Evolutionary conservation across 2,888 invertebrate genomes (phyloP), one percentile per base, ranked within the genome.

Genomic region (Endomychus coccineus): DNA sequence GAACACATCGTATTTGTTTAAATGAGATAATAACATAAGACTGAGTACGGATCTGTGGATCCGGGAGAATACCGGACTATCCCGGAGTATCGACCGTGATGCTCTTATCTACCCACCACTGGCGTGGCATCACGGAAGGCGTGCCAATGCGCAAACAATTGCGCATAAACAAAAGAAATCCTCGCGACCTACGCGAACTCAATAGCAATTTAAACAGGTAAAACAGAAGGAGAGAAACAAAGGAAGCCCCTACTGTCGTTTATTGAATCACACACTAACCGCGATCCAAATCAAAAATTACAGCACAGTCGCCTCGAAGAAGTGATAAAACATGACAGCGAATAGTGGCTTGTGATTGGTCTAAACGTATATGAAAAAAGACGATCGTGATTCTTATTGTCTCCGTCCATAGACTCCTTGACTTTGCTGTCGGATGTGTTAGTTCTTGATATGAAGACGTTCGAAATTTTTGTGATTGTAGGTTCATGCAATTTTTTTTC

Each of bases 291-390:
- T 59, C 60, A 60, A 61, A 61, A 62, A 62, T 61, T 58, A 55
- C 61, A 49, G 58, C 57, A 58, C 62, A 60, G 62, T 61, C 58
- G 58, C 58, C 58, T 51, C 61, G 61, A 56, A 57, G 59, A 59
- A 64, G 62, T 65, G 65, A 65, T 61, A 65, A 64, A 64, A 65
- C 63, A 65, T 64, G 65, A 65, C 62, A 65, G 60, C 61, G 56
- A 60, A 61, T 55, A 50, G 54, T 49, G 59, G 52, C 46, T 51
- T 55, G 59, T 62, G 61, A 64, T 65, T 64, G 64, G 64, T 59
- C 58, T 47, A 52, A 52, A 52, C 50, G 56, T 56, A 56, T 52
- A 54, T 55, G 54, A 56, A 59, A 59, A 61, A 61, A 60, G 58
- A 59, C 56, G 58, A 57, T 55, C 58, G 58, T 48, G 56, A 56